Evolutionary conservation across 2,888 invertebrate species (phyloP).

Genomic region (Iselma pallidipennis): DNA sequence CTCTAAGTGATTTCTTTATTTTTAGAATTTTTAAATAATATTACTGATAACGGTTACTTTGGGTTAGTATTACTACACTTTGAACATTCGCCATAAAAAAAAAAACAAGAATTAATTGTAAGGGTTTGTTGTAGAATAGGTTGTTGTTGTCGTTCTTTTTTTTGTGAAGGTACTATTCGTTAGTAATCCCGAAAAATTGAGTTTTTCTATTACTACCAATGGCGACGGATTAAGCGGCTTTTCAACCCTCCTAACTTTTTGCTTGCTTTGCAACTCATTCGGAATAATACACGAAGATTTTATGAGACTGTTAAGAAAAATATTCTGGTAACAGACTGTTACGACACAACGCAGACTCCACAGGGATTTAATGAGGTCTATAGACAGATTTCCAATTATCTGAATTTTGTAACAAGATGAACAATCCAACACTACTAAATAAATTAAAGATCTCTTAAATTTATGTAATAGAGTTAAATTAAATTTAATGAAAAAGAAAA

Average conservation of each 20-base stretch:
- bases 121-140: not conserved
- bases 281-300: not conserved
- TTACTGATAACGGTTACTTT: too few species aligned
- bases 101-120: not conserved
- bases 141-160: not conserved
- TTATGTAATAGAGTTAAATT: not conserved
- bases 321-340: not conserved
- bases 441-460: too few species aligned
- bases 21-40: too few species aligned
- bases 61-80: too few species aligned
- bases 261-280: not conserved
- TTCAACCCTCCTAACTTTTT: not conserved
- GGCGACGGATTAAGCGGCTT: not conserved
- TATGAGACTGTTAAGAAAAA: not conserved
- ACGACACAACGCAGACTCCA: not conserved
- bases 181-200: not conserved
- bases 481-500: not conserved
- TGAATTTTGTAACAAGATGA: not conserved
- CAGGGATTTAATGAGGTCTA: not conserved
- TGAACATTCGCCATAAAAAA: too few species aligned
- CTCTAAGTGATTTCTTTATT: too few species aligned
- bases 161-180: not conserved
- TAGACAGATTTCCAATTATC: slow-evolving; percentile 1
- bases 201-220: not conserved
- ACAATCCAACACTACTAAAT: too few species aligned